phyloP scores from a whole-genome alignment of 2,113 vertebrate species.

The Nyctereutes procyonoides region DNA sequence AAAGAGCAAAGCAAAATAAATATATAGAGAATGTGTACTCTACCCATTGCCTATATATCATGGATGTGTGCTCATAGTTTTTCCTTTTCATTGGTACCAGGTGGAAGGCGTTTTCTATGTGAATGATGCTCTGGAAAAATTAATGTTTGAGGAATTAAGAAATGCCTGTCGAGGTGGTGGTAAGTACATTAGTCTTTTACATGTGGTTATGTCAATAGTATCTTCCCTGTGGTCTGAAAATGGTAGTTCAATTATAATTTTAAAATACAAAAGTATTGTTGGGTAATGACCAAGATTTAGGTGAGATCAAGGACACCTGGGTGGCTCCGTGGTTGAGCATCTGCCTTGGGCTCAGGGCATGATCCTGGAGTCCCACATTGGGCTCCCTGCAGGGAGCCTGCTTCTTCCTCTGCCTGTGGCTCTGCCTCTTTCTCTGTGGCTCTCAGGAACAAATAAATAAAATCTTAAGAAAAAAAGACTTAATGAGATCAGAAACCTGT shows the following conservation, averaged over 20 bases:
- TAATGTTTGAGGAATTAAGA: conserved; percentile 98
- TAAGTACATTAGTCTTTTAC: conserved; percentile 69
- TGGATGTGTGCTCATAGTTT: background rate
- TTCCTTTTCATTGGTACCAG: conserved; percentile 82
- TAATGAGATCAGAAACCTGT: background rate
- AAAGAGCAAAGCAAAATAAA: background rate
- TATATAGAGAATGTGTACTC: background rate
- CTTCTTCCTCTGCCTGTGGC: too few species aligned
- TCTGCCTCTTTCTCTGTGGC: too few species aligned
- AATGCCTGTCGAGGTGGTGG: conserved; percentile 97
- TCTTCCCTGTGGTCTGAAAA: background rate
- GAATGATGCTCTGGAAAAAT: conserved; percentile 96
- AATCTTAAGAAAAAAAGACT: too few species aligned
- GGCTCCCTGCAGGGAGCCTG: too few species aligned
- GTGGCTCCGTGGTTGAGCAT: too few species aligned
- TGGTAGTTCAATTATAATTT: background rate
- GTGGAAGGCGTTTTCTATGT: conserved; percentile 98
- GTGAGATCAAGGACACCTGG: background rate
- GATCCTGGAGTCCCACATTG: too few species aligned
- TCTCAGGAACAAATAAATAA: too few species aligned
- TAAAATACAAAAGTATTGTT: background rate
- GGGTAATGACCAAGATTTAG: background rate
- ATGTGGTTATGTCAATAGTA: background rate
- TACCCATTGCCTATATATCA: background rate
- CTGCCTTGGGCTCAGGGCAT: too few species aligned